Conservation (phyloP, 2,797 vertebrate species). For the Hybognathus amarus region DNA sequence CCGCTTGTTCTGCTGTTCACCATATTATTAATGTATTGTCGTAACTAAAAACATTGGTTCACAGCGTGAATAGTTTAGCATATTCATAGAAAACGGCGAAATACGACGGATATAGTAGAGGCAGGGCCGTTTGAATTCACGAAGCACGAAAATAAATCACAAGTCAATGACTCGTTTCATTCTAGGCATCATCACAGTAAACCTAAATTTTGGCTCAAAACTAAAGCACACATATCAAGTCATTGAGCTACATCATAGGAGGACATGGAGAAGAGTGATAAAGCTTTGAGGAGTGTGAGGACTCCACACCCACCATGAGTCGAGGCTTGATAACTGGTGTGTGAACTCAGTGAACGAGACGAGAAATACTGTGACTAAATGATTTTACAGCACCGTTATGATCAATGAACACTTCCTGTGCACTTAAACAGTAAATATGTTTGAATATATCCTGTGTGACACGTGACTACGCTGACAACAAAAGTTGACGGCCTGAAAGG, state of each 20-base stretch:
- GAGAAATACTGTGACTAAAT: not conserved
- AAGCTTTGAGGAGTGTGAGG: not conserved
- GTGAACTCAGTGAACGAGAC: not conserved
- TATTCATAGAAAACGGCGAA: not conserved
- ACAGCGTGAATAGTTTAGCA: not conserved
- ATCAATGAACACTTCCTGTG: constrained; percentile 10
- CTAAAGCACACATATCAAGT: not conserved
- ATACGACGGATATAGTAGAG: no score
- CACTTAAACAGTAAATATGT: not conserved
- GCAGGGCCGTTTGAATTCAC: not conserved
- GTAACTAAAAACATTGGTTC: no score
- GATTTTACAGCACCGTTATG: not conserved
- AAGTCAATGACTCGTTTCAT: not conserved
- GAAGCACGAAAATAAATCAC: not conserved
- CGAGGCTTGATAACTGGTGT: constrained; percentile 53
- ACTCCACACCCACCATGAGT: constrained; percentile 56
- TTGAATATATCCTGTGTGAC: not conserved
- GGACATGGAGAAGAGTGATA: constrained; percentile 53
- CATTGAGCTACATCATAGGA: not conserved
- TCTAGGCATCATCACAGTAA: not conserved
- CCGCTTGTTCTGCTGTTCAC: not conserved
- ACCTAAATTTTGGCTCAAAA: not conserved
- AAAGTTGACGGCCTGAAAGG: not conserved
- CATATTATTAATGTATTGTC: not conserved
- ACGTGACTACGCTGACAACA: not conserved